Conservation (phyloP, 2,113 vertebrate species). For the Tachycineta bicolor region DNA sequence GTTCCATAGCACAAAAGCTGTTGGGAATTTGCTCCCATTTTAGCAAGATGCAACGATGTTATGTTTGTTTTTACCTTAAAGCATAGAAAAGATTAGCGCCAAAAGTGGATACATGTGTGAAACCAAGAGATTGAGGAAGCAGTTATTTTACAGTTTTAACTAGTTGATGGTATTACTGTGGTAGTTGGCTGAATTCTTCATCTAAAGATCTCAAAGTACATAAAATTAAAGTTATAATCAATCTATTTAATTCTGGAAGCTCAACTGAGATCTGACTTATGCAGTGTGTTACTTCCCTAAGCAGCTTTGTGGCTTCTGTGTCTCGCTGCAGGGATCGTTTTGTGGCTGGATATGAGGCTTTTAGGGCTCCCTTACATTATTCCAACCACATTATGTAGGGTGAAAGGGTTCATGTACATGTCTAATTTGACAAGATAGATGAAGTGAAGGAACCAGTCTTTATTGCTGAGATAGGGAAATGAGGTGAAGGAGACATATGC, state of each 20-base stretch:
- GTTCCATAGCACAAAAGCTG: constrained; percentile 34
- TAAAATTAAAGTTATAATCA: neutral
- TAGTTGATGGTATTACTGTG: neutral
- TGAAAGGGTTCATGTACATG: constrained; percentile 45
- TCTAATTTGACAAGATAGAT: constrained; percentile 61
- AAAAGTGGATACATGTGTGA: neutral
- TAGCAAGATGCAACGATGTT: neutral
- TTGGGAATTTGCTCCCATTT: constrained; percentile 21
- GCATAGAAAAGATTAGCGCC: neutral
- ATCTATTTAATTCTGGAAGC: neutral
- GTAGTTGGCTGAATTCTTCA: neutral
- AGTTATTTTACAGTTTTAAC: neutral
- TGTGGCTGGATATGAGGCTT: neutral
- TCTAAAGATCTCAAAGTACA: neutral
- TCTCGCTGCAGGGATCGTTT: neutral
- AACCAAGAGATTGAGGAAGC: neutral
- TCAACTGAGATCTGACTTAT: neutral
- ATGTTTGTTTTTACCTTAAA: constrained; percentile 12
- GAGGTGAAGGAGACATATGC: constrained; percentile 24
- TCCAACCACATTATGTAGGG: neutral
- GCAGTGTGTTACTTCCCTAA: neutral
- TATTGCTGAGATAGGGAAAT: constrained; percentile 49
- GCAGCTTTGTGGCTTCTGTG: neutral
- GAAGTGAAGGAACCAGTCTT: constrained; percentile 55
- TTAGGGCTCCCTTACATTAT: neutral